Base-by-base conservation (phyloP, 2,888 invertebrate genomes). In the Xestia sexstrigata region DNA sequence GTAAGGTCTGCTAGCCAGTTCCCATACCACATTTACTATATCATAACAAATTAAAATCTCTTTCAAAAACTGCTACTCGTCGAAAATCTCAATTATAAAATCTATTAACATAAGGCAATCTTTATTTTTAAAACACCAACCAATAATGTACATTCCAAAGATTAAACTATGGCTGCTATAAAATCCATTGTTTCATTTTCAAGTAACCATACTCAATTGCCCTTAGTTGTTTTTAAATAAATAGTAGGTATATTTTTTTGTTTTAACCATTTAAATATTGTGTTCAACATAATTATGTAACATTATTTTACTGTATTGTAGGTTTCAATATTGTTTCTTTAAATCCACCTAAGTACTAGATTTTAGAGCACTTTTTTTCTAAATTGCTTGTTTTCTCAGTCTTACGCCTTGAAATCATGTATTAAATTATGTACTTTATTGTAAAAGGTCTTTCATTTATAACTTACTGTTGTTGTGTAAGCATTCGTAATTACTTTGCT, bases 61-160 rank as follows among this genome's bases (percentile, higher is more conserved):
- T 8, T 30, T 49, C 1, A 9, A 15, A 78, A 79, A 26, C 17
- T 30, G 39, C 17, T 26, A 55, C 62, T 81, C 17, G 23, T 47
- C 6, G 20, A 45, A 58, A 26, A 52, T 63, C 52, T 26, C 42
- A 26, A 39, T 52, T 23, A 52, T 42, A 23, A 23, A 47, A 26
- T 65, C 3, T 45, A 62, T 11, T 55, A 55, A 49, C 35, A n/a
- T 70, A 45, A n/a, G 47, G 45, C 68, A 69, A 65, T 49, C 49
- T 69, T 81, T 52, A 58, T 26, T 69, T 81, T 80, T 74, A 52
- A 71, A 58, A 66, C 45, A 42, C 7, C 76, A 55, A 84, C 15
- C 60, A 68, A 60, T 58, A 69, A 76, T 81, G n/a, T 83, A 84
- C 83, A 84, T 84, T 84, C 83, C 83, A 84, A 84, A 84, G 83